These are phyloP conservation scores for Peromyscus attwateri DNA, from an alignment of 2,797 vertebrate genomes.

Conservation along the genomic window DNA sequence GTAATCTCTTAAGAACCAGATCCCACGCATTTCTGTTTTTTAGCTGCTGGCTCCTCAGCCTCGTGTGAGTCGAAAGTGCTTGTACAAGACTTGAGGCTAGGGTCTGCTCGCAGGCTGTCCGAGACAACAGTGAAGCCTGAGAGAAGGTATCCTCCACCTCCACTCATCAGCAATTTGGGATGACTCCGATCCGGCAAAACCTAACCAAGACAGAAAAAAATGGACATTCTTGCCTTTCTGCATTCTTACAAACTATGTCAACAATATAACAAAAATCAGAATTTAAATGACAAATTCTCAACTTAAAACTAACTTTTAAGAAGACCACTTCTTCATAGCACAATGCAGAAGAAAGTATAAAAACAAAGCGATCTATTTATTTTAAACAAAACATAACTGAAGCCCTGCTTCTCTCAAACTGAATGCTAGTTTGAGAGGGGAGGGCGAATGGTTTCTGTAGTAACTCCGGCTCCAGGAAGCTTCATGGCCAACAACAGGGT, in stretches of 20 bases:
- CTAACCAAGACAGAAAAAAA: slow-evolving; percentile 85
- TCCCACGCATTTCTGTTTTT: slow-evolving; percentile 93
- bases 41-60: slow-evolving; percentile 91
- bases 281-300: slow-evolving; percentile 36
- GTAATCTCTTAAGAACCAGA: slow-evolving; percentile 81
- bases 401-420: not conserved
- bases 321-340: not conserved
- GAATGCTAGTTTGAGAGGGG: not conserved
- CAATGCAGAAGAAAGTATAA: not conserved
- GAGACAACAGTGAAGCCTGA: slow-evolving; percentile 93
- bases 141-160: slow-evolving; percentile 96
- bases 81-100: slow-evolving; percentile 79
- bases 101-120: slow-evolving; percentile 85
- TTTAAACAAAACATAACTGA: not conserved
- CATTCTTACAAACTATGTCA: not conserved
- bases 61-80: slow-evolving; percentile 76
- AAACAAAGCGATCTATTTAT: slow-evolving; percentile 8
- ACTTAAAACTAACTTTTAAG: slow-evolving; percentile 35
- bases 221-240: not conserved
- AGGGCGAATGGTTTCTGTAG: not conserved
- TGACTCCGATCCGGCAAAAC: slow-evolving; percentile 97
- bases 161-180: slow-evolving; percentile 96
- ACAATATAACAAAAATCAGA: not conserved
- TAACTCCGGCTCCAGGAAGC: not conserved
- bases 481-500: not conserved